A percentile compares a stretch with the other conserved stretches of the same genome.
Conservation (phyloP, 2,888 invertebrate genomes). For the Heliconius charithonia region DNA sequence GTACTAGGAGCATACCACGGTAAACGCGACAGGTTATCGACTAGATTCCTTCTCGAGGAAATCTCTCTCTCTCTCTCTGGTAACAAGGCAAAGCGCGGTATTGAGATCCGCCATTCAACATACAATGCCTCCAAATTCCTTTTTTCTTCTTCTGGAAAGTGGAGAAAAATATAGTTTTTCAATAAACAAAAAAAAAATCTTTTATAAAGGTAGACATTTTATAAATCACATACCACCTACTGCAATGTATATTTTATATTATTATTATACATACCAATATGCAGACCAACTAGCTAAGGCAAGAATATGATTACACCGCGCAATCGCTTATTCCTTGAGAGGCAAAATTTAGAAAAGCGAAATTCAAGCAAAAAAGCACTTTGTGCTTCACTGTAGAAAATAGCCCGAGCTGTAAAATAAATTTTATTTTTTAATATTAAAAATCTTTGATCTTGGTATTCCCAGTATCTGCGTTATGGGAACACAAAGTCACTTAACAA, state of each 20-base stretch:
- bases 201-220: too few species aligned
- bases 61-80: too few species aligned
- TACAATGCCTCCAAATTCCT: too few species aligned
- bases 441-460: constrained; percentile 12
- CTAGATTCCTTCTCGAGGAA: too few species aligned
- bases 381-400: background rate
- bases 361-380: background rate
- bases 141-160: too few species aligned
- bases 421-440: constrained; percentile 11
- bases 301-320: background rate
- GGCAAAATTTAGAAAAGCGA: background rate
- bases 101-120: too few species aligned
- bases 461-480: constrained; percentile 6
- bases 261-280: background rate
- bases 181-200: too few species aligned
- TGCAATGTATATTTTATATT: background rate
- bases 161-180: too few species aligned
- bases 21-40: too few species aligned
- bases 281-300: background rate
- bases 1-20: too few species aligned
- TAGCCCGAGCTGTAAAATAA: constrained; percentile 8
- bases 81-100: too few species aligned
- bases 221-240: too few species aligned
- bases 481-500: constrained; percentile 22
- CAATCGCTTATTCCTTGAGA: background rate